These are phyloP conservation scores for Struthio camelus DNA, from an alignment of 2,113 vertebrate species.

Conservation along the genomic window DNA sequence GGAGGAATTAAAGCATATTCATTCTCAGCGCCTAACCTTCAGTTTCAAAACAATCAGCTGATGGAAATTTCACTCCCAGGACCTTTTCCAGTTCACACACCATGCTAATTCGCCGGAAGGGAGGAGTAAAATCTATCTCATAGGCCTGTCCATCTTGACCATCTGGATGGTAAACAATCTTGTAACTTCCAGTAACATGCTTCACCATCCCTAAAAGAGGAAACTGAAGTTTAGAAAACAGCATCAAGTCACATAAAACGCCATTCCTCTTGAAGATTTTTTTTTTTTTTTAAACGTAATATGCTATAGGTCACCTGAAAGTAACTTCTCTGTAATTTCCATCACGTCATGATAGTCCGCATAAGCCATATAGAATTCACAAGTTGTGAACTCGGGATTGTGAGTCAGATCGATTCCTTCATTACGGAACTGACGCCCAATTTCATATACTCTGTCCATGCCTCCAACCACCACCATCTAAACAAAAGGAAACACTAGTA, in stretches of 20 bases:
- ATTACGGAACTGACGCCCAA: conserved; percentile 97
- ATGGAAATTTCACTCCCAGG: conserved; percentile 87
- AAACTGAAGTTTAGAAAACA: background rate
- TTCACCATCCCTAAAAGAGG: conserved; percentile 91
- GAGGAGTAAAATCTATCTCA: conserved; percentile 96
- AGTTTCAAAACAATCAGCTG: conserved; percentile 77
- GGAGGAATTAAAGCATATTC: background rate
- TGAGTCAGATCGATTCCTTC: conserved; percentile 98
- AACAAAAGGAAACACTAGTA: background rate
- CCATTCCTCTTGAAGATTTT: background rate
- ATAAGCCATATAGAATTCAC: conserved; percentile 99
- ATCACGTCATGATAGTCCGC: conserved; percentile 97
- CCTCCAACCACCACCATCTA: conserved; percentile 98
- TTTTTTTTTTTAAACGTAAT: background rate
- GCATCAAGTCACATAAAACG: background rate
- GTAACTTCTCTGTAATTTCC: conserved; percentile 94
- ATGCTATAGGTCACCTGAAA: conserved; percentile 82
- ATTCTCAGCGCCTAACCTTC: conserved; percentile 73
- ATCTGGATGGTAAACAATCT: conserved; percentile 92
- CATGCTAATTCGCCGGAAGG: conserved; percentile 91
- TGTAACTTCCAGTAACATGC: conserved; percentile 89
- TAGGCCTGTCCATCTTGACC: conserved; percentile 87
- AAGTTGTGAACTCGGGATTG: conserved; percentile 98
- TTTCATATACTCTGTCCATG: conserved; percentile 94
- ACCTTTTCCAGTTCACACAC: conserved; percentile 88